phyloP scores from a whole-genome alignment of 1,140 invertebrate species.

The Delia radicum region DNA sequence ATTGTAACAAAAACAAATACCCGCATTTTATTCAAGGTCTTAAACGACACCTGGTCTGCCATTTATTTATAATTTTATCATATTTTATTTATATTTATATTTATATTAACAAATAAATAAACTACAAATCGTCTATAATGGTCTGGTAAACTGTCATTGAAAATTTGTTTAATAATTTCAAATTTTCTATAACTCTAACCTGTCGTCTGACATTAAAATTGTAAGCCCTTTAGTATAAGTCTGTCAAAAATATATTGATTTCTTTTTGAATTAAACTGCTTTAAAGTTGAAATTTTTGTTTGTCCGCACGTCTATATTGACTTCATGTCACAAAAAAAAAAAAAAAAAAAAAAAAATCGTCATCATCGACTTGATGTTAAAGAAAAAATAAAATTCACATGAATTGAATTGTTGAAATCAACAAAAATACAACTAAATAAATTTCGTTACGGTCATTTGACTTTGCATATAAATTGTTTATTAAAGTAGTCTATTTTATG shows the following conservation, averaged over 20 bases:
- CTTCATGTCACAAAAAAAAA: too few relatives aligned
- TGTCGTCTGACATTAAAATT: background rate
- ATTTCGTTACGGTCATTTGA: conserved; percentile 19
- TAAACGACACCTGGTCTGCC: background rate
- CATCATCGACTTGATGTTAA: too few relatives aligned
- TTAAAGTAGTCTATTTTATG: background rate
- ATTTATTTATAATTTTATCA: background rate
- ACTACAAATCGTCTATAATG: background rate
- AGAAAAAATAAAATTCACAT: too few relatives aligned
- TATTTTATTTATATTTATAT: background rate
- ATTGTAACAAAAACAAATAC: background rate
- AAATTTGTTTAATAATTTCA: background rate
- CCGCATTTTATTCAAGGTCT: background rate
- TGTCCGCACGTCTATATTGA: too few relatives aligned
- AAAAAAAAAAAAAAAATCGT: too few relatives aligned
- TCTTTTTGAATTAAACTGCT: background rate
- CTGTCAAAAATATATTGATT: background rate
- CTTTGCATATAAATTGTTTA: conserved; percentile 22
- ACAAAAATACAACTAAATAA: background rate
- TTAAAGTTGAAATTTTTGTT: too few relatives aligned
- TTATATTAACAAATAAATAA: background rate
- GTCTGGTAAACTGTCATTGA: background rate
- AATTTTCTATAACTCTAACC: background rate
- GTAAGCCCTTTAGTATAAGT: background rate
- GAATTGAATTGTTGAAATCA: background rate